Percentiles rank a stretch among this genome's conserved stretches.
These are phyloP conservation scores for Nymphalis urticae DNA, from an alignment of 2,888 invertebrate genomes.

Conservation along the genomic window DNA sequence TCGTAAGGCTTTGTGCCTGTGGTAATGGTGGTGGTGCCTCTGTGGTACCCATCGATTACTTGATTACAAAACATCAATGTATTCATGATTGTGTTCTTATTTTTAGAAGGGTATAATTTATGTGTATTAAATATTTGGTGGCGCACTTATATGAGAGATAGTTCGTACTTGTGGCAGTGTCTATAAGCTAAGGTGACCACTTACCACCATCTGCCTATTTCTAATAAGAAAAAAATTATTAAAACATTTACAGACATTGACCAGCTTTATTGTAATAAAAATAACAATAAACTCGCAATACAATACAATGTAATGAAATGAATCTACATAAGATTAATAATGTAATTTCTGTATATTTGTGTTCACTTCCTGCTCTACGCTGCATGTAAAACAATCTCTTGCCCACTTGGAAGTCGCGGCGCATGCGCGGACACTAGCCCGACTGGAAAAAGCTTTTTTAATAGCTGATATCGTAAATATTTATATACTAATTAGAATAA, in stretches of 20 bases:
- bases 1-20: too few species aligned
- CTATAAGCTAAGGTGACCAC: too few species aligned
- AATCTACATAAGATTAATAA: conserved; percentile 9
- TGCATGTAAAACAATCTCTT: conserved; percentile 10
- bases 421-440: not conserved
- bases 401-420: not conserved
- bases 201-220: too few species aligned
- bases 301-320: not conserved
- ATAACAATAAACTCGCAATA: not conserved
- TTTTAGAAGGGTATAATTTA: too few species aligned
- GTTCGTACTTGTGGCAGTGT: too few species aligned
- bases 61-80: too few species aligned
- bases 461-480: conserved; percentile 20
- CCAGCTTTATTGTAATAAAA: not conserved
- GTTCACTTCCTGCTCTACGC: conserved; percentile 26
- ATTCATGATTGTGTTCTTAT: too few species aligned
- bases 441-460: conserved; percentile 14
- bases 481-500: conserved; percentile 26
- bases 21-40: too few species aligned
- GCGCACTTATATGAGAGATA: too few species aligned
- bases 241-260: not conserved
- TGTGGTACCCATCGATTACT: too few species aligned
- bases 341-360: conserved; percentile 17
- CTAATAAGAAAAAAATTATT: too few species aligned
- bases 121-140: too few species aligned